phyloP scores from a whole-genome alignment of 2,113 vertebrate genomes.

The Todiramphus chloris region DNA sequence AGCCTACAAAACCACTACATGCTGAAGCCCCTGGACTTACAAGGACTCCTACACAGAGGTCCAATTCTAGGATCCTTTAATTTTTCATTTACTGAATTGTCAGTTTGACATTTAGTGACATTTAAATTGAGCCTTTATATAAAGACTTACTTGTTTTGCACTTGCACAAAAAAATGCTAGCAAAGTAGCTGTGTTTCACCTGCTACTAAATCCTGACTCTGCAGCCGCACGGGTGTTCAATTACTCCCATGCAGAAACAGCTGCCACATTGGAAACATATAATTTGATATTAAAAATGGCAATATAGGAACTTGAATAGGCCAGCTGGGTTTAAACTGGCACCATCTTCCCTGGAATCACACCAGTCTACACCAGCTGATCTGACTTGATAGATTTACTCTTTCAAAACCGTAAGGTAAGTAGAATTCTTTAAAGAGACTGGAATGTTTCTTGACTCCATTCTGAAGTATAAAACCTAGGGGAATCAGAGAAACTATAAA shows the following conservation, averaged over 20 bases:
- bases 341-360: neutral
- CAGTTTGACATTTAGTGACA: neutral
- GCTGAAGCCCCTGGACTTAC: neutral
- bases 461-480: neutral
- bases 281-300: neutral
- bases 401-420: neutral
- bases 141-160: neutral
- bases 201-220: neutral
- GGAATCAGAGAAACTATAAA: neutral
- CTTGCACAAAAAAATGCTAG: neutral
- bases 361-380: neutral
- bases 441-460: neutral
- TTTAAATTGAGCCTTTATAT: neutral
- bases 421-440: neutral
- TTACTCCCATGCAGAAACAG: neutral
- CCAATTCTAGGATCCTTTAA: neutral
- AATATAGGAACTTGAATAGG: neutral
- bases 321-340: neutral
- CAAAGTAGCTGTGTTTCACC: neutral
- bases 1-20: neutral
- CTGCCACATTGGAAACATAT: neutral
- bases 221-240: rapidly evolving
- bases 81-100: neutral
- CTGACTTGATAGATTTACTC: neutral
- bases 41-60: neutral